phyloP scores from a whole-genome alignment of 2,113 vertebrate genomes.

The Dasyprocta punctata region DNA sequence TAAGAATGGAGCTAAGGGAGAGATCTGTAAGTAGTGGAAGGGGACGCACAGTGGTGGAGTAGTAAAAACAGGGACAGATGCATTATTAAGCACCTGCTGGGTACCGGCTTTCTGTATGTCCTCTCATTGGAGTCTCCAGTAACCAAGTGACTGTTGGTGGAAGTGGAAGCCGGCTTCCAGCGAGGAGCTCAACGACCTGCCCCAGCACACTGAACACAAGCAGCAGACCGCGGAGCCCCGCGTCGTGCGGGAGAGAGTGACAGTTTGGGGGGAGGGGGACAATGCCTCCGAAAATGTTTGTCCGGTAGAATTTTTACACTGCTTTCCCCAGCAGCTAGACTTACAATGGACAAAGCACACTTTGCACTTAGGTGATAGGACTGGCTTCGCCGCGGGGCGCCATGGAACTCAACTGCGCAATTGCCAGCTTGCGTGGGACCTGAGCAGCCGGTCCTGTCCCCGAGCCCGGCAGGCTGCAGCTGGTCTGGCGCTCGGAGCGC shows the following conservation, averaged over 20 bases:
- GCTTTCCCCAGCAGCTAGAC: not conserved
- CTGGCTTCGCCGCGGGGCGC: no score
- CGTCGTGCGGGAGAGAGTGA: no score
- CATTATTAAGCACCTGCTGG: not conserved
- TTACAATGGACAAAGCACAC: not conserved
- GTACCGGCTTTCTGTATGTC: no score
- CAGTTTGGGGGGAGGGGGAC: not conserved
- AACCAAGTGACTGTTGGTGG: no score
- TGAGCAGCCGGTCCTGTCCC: not conserved
- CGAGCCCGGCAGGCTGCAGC: not conserved
- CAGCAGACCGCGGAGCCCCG: not conserved
- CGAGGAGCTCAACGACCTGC: not conserved
- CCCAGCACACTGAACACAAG: no score
- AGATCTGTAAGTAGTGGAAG: not conserved
- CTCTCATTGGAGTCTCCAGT: no score
- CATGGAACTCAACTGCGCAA: accelerated
- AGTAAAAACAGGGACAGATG: not conserved
- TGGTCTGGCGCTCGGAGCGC: not conserved
- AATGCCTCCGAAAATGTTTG: not conserved
- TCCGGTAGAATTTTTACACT: not conserved
- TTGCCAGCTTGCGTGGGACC: no score
- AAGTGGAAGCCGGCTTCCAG: not conserved
- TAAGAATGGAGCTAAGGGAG: not conserved
- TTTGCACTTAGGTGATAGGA: not conserved
- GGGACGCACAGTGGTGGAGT: accelerated